Percentiles rank a stretch among this genome's conserved stretches.
phyloP scores from a whole-genome alignment of 1,140 invertebrate genomes.

The Vollenhovia emeryi region DNA sequence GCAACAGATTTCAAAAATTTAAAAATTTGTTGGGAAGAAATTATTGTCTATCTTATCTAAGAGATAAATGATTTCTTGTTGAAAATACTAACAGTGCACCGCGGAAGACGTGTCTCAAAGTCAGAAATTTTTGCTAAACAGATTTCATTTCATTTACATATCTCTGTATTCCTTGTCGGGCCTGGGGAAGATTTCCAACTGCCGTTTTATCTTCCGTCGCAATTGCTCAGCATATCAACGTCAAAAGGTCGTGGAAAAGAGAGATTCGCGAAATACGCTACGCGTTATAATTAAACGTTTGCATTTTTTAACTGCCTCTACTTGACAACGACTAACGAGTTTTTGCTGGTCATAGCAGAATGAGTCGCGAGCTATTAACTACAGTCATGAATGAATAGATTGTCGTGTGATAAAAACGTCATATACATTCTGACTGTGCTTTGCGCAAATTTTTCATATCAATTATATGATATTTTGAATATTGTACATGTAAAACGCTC shows the following conservation, averaged over 20 bases:
- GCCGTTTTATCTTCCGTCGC: slow-evolving; percentile 15
- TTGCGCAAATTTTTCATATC: neutral
- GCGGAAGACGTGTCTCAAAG: neutral
- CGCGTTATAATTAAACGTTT: slow-evolving; percentile 68
- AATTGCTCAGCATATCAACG: slow-evolving; percentile 28
- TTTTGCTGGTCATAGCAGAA: slow-evolving; percentile 22
- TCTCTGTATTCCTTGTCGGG: slow-evolving; percentile 5
- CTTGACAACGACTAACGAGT: slow-evolving; percentile 71
- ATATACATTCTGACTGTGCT: neutral
- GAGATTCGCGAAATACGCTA: slow-evolving; percentile 11
- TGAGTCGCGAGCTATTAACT: slow-evolving; percentile 64
- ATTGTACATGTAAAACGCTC: neutral
- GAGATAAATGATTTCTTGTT: neutral
- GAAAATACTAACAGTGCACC: neutral
- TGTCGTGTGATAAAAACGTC: slow-evolving; percentile 8
- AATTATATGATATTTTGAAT: slow-evolving; percentile 4
- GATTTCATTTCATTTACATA: slow-evolving; percentile 44
- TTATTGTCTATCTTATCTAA: neutral
- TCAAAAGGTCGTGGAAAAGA: slow-evolving; percentile 32
- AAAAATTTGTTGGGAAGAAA: too few relatives aligned
- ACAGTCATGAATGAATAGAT: slow-evolving; percentile 57
- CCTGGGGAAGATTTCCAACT: neutral
- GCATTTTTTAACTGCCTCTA: slow-evolving; percentile 76
- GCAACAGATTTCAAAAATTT: too few relatives aligned
- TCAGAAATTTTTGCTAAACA: slow-evolving; percentile 18